Percentiles rank a stretch among this genome's conserved stretches.
Conservation (phyloP, 2,113 vertebrate species). For the Varanus salvator region DNA sequence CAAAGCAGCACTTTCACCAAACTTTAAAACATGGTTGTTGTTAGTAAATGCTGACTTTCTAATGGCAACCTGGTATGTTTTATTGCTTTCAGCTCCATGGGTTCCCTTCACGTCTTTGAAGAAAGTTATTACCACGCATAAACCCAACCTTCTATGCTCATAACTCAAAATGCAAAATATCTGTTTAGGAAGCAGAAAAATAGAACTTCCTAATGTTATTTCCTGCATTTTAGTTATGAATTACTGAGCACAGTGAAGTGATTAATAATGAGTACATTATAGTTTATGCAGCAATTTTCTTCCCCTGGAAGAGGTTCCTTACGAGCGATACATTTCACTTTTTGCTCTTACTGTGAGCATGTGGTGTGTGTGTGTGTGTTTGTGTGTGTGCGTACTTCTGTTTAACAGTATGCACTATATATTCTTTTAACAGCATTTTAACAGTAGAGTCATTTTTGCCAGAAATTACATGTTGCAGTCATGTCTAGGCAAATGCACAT, state of each 20-base stretch:
- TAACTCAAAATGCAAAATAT: conserved; percentile 37
- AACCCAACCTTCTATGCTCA: conserved; percentile 7
- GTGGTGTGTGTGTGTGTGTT: neutral
- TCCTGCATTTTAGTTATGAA: conserved; percentile 33
- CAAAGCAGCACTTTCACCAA: conserved; percentile 28
- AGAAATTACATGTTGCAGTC: neutral
- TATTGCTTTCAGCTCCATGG: neutral
- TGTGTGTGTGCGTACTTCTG: neutral
- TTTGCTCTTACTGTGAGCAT: neutral
- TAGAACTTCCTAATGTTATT: conserved; percentile 39
- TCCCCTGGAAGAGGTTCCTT: conserved; percentile 2
- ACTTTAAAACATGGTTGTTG: conserved; percentile 9
- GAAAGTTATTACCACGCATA: conserved; percentile 32
- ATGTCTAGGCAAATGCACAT: neutral
- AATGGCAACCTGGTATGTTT: conserved; percentile 2
- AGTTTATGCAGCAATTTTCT: conserved; percentile 1
- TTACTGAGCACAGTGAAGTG: conserved; percentile 30
- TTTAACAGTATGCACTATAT: neutral
- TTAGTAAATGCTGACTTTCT: conserved; percentile 26
- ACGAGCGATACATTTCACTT: neutral
- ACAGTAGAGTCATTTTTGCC: neutral
- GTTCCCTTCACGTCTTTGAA: conserved; percentile 28
- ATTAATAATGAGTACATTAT: conserved; percentile 5
- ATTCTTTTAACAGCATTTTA: conserved; percentile 14
- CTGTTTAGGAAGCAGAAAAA: conserved; percentile 14